Percentiles rank a stretch among this genome's conserved stretches.
These are phyloP conservation scores for Caiman crocodilus DNA, from an alignment of 2,797 vertebrate species.

Conservation along the genomic window DNA sequence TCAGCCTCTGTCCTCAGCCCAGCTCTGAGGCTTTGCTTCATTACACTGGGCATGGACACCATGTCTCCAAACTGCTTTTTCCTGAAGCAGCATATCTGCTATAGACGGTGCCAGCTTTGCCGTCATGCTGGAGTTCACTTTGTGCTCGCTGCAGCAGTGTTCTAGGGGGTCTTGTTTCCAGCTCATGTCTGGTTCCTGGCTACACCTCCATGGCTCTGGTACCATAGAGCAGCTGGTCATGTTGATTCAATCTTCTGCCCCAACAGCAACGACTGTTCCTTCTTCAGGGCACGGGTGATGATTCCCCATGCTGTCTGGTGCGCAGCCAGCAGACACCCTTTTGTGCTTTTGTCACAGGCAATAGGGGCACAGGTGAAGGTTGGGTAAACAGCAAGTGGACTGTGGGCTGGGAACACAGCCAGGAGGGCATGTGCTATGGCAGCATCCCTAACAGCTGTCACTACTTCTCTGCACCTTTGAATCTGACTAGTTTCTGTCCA, in stretches of 20 bases:
- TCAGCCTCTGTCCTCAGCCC: neutral
- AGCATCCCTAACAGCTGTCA: too few species aligned
- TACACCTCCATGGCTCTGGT: neutral
- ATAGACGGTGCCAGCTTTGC: neutral
- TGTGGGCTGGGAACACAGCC: too few species aligned
- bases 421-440: too few species aligned
- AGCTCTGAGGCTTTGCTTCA: neutral
- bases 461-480: too few species aligned
- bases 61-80: fast-evolving
- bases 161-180: neutral
- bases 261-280: neutral
- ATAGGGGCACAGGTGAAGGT: too few species aligned
- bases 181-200: neutral
- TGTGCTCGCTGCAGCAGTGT: neutral
- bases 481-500: too few species aligned
- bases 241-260: neutral
- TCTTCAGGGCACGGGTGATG: neutral
- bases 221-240: neutral
- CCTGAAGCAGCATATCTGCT: neutral
- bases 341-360: too few species aligned
- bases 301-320: neutral
- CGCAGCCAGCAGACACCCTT: neutral
- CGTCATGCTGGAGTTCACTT: neutral
- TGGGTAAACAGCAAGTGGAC: too few species aligned
- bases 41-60: neutral